phyloP scores from a whole-genome alignment of 2,888 invertebrate genomes.

The Spodoptera littoralis region DNA sequence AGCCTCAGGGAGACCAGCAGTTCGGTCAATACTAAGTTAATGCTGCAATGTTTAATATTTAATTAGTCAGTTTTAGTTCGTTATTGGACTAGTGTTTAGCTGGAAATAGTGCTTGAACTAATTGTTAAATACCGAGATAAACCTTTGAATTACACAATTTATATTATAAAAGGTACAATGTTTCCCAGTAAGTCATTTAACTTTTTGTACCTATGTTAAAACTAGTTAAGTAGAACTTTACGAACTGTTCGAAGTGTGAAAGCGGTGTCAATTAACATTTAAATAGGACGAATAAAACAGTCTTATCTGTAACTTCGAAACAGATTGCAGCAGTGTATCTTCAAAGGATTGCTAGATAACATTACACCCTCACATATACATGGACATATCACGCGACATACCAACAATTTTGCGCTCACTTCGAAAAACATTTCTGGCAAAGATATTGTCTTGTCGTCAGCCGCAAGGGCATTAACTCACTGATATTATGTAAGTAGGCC shows the following conservation, averaged over 20 bases:
- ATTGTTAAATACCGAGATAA: too few species aligned
- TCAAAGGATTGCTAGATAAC: conserved; percentile 41
- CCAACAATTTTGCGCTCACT: conserved; percentile 16
- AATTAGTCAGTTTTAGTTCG: too few species aligned
- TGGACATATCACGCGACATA: conserved; percentile 34
- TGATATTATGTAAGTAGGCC: conserved; percentile 49
- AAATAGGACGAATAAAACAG: conserved; percentile 20
- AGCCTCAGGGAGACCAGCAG: conserved; percentile 64
- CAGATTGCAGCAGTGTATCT: conserved; percentile 29
- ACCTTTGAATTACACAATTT: too few species aligned
- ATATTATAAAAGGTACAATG: too few species aligned
- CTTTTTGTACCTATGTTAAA: too few species aligned
- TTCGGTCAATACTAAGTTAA: conserved; percentile 71
- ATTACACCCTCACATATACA: conserved; percentile 40
- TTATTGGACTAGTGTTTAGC: too few species aligned
- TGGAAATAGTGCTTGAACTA: too few species aligned
- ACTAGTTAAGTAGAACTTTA: too few species aligned
- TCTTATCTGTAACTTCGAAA: conserved; percentile 29
- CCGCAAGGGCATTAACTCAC: conserved; percentile 31
- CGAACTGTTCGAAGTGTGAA: conserved; percentile 5
- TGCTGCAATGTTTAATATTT: conserved; percentile 56
- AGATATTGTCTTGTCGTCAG: conserved; percentile 49
- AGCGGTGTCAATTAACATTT: conserved; percentile 19
- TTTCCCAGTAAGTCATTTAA: too few species aligned
- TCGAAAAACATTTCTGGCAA: conserved; percentile 17